These are phyloP conservation scores for Paramuricea clavata DNA, from an alignment of 92 coral and sea anemone genomes.

Conservation along the genomic window DNA sequence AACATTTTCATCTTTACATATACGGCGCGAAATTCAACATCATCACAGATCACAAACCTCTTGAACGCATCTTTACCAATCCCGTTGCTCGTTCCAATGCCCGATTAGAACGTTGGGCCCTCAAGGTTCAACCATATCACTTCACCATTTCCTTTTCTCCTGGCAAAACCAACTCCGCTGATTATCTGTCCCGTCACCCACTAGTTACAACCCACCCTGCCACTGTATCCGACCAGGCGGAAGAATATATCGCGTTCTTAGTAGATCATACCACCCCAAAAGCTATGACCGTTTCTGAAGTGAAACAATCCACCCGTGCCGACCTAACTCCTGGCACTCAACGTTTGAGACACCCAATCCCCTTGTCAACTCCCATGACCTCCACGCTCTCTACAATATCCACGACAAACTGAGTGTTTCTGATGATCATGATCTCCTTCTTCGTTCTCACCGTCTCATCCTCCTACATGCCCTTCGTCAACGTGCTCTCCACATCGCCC, in stretches of 20 bases:
- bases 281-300: neutral
- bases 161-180: neutral
- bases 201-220: neutral
- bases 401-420: constrained; percentile 53
- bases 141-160: neutral
- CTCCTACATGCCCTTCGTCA: constrained; percentile 44
- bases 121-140: neutral
- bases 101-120: neutral
- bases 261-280: neutral
- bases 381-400: constrained; percentile 28
- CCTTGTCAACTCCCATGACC: neutral
- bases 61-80: neutral
- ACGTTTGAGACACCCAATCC: no score
- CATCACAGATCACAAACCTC: neutral
- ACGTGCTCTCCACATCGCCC: constrained; percentile 60
- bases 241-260: constrained; percentile 1
- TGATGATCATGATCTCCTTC: constrained; percentile 34
- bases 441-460: constrained; percentile 48
- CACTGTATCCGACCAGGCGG: neutral
- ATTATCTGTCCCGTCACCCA: neutral
- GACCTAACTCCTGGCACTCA: neutral
- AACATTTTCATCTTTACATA: neutral
- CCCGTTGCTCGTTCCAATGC: neutral
- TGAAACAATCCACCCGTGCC: neutral
- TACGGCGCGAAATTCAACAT: neutral